Conservation (phyloP, 30 jellyfish, hydroid and myxozoan genomes). For the Hydractinia echinata region DNA sequence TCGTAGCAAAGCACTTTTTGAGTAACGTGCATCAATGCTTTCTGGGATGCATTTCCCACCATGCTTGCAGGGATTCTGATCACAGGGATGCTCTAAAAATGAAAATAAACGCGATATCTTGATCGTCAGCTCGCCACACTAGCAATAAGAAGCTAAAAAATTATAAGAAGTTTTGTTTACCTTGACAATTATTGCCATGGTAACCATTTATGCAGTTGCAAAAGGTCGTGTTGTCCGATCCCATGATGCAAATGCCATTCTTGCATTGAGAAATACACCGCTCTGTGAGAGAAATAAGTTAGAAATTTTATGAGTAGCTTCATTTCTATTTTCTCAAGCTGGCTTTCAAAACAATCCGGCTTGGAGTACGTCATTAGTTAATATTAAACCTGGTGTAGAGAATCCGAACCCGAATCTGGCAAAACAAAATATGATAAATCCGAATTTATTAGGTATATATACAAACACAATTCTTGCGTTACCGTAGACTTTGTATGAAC, state of each 20-base stretch:
- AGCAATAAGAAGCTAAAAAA: not conserved
- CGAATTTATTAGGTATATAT: no score
- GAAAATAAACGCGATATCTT: no score
- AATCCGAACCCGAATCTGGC: no score
- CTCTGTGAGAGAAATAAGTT: not conserved
- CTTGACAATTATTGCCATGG: conserved; percentile 4
- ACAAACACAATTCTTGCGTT: no score
- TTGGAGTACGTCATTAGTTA: no score
- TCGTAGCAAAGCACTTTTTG: not conserved
- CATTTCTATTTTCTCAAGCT: no score
- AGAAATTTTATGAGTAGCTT: no score
- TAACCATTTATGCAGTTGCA: conserved; percentile 11
- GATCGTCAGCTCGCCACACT: not conserved
- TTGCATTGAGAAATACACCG: not conserved
- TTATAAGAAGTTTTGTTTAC: not conserved
- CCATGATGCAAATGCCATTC: not conserved
- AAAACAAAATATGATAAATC: no score
- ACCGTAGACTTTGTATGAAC: no score
- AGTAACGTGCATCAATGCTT: conserved; percentile 13
- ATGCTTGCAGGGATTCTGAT: conserved; percentile 1
- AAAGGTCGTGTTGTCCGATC: not conserved
- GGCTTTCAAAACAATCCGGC: no score
- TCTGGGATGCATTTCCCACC: not conserved
- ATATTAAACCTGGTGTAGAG: no score
- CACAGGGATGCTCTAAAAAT: conserved; percentile 10